Base-by-base conservation (phyloP, 1,140 invertebrate species). In the Zaprionus gabonicus region DNA sequence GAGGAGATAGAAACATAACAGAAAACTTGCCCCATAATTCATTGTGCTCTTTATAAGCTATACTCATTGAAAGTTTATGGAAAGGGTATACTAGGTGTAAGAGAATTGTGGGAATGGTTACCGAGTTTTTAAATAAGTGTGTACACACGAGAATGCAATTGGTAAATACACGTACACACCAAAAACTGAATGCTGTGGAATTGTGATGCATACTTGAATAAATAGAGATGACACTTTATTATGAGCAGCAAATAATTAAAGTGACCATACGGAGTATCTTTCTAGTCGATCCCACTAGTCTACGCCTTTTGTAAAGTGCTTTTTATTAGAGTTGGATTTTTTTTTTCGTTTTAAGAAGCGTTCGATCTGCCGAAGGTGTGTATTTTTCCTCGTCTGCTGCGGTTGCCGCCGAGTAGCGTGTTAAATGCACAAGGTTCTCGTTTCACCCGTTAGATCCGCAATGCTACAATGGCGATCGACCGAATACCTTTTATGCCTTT, bases 361-460 rank as follows among this genome's bases (percentile, higher is more conserved):
- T 51, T 51, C 46, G 46, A 51, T 51, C 46, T 59, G 53, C 67
- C 69, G 71, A 70, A 76, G 66, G 75, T 84, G 65, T 81, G 70
- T 87, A 60, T 67, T 74, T 46, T 51, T 60, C 44, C 66, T 25
- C 38, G 31, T 55, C 28, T 31, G 17, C 27, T 27, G 58, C 34
- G 23, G 20, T 38, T 49, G 49, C 31, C 25, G 51, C 44, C 28
- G 62, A 51, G 66, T 78, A 71, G 79, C 85, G 85, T 91, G 86
- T 80, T 91, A 85, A 90, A 90, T 90, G 85, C 86, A 80, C 78
- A 90, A 90, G 85, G 85, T 90, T 90, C 85, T 88, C 82, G 69
- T 90, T 90, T 90, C 85, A 90, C 90, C 85, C 85, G 85, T 90
- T 88, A 90, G 85, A 90, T 90, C 85, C 85, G 85, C 82, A 82